Evolutionary conservation across 2,888 invertebrate genomes (phyloP).

Genomic region (Amblyjoppa fuscipennis): DNA sequence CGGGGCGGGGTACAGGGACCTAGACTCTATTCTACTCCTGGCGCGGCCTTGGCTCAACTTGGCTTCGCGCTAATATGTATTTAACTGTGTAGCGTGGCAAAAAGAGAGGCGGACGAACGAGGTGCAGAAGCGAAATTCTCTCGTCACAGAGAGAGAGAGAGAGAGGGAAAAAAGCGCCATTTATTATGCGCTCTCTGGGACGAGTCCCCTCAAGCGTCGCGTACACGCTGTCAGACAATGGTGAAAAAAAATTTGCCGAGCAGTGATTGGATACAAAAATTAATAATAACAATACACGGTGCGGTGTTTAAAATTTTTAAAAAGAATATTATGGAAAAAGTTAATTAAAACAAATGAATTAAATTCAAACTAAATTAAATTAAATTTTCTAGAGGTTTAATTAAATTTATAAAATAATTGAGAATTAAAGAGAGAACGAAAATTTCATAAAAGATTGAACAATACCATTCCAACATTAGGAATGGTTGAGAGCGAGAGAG

Average conservation of each 20-base stretch:
- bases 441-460: neutral
- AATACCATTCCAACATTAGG: neutral
- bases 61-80: constrained; percentile 53
- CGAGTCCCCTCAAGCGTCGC: neutral
- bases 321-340: too few relatives aligned
- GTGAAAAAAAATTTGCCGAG: neutral
- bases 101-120: constrained; percentile 29
- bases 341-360: neutral
- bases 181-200: neutral
- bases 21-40: constrained; percentile 47
- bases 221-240: neutral
- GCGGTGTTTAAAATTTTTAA: too few relatives aligned
- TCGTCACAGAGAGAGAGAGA: neutral
- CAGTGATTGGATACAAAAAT: neutral
- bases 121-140: constrained; percentile 8
- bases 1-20: neutral
- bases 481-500: neutral
- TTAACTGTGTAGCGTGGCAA: constrained; percentile 24
- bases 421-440: neutral
- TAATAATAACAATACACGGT: neutral
- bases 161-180: neutral
- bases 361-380: neutral
- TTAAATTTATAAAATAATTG: neutral
- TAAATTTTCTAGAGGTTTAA: neutral
- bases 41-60: constrained; percentile 61